Evolutionary conservation across 2,797 vertebrate genomes (phyloP).

Genomic region (Molothrus aeneus): DNA sequence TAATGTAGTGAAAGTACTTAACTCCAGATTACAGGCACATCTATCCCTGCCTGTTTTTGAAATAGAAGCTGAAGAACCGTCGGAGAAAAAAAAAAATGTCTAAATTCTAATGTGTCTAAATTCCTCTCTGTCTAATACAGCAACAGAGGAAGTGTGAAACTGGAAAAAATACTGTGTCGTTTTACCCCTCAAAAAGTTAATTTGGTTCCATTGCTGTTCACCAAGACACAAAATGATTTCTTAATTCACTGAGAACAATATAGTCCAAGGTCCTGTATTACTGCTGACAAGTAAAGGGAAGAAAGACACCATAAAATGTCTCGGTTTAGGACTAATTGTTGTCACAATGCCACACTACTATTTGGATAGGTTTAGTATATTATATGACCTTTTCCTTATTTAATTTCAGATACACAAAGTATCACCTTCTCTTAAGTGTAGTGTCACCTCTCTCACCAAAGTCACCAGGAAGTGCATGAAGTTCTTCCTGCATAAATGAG

Average conservation of each 20-base stretch:
- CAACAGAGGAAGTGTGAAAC: background rate
- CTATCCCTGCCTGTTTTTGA: background rate
- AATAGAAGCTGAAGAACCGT: background rate
- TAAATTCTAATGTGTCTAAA: background rate
- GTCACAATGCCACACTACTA: background rate
- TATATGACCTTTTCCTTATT: background rate
- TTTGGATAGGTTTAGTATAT: background rate
- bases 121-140: background rate
- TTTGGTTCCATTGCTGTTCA: background rate
- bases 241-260: background rate
- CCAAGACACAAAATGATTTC: background rate
- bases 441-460: background rate
- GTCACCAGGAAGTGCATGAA: background rate
- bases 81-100: background rate
- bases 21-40: background rate
- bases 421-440: background rate
- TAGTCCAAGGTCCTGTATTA: background rate
- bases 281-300: background rate
- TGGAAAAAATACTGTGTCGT: background rate
- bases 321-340: background rate
- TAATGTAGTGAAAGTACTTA: background rate
- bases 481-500: background rate
- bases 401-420: background rate
- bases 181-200: background rate
- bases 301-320: background rate